These are phyloP conservation scores for Meandrina meandrites DNA, from an alignment of 92 coral and sea anemone genomes.

Conservation along the genomic window DNA sequence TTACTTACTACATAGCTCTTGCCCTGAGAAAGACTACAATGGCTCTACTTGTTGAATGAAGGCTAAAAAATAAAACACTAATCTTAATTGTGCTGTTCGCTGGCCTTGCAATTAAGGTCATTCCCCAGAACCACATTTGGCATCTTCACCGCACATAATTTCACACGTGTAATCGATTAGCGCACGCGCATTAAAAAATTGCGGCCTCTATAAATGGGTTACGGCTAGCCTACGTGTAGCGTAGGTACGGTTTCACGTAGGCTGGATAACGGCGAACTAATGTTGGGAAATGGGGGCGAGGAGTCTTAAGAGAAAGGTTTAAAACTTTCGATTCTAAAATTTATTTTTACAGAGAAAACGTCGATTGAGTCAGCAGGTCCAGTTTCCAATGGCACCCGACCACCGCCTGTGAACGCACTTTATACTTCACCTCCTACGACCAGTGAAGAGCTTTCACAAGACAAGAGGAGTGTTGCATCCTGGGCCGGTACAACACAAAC, in stretches of 20 bases:
- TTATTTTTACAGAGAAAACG: not conserved
- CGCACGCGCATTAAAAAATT: too few species aligned
- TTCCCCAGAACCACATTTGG: too few species aligned
- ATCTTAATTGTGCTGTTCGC: not conserved
- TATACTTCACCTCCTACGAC: not conserved
- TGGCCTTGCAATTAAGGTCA: not conserved
- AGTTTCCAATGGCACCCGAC: not conserved
- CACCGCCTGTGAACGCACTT: not conserved
- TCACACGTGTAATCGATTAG: too few species aligned
- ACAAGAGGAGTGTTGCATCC: not conserved
- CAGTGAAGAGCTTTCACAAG: not conserved
- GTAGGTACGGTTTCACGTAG: too few species aligned
- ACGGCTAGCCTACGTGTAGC: too few species aligned
- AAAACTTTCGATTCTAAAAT: not conserved
- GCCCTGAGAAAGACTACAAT: not conserved
- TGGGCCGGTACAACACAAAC: constrained; percentile 1
- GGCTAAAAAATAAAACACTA: too few species aligned
- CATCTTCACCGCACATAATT: too few species aligned
- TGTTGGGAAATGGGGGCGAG: too few species aligned
- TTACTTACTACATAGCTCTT: not conserved
- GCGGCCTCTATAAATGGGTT: too few species aligned
- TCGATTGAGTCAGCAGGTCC: not conserved
- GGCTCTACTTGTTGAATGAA: not conserved
- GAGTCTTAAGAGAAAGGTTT: not conserved
- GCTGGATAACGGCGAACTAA: too few species aligned